phyloP scores from a whole-genome alignment of 92 coral and sea anemone genomes.

The Scolanthus callimorphus region DNA sequence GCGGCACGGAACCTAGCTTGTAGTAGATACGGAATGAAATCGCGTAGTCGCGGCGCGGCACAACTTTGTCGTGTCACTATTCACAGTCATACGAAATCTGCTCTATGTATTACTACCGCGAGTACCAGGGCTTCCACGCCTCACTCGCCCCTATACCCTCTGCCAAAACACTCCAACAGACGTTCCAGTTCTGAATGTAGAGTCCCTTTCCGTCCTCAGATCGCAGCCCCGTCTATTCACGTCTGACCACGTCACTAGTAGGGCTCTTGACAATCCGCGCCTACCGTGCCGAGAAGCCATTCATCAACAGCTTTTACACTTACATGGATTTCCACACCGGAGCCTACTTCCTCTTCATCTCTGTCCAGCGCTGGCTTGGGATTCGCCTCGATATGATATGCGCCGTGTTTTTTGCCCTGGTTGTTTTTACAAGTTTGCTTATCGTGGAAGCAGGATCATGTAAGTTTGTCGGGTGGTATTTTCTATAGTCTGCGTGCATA shows the following conservation, averaged over 20 bases:
- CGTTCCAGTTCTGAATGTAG: no score
- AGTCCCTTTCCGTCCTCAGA: conserved; percentile 27
- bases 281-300: conserved; percentile 56
- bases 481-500: no score
- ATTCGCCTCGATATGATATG: conserved; percentile 63
- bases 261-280: conserved; percentile 87
- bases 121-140: no score
- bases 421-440: conserved; percentile 48
- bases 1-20: no score
- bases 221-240: conserved; percentile 96
- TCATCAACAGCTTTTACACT: conserved; percentile 37
- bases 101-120: no score
- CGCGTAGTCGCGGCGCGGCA: no score
- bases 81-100: no score
- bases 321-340: conserved; percentile 70
- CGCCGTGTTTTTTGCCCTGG: conserved; percentile 43
- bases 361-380: conserved; percentile 72
- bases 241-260: conserved; percentile 77
- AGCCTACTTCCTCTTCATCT: conserved; percentile 47
- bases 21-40: no score
- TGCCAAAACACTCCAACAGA: no score
- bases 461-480: no score
- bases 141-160: no score
- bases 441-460: conserved; percentile 66
- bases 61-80: no score